A percentile compares a stretch with the other conserved stretches of the same genome.
Evolutionary conservation across 2,113 vertebrate species (phyloP).

Genomic region (Mola mola): DNA sequence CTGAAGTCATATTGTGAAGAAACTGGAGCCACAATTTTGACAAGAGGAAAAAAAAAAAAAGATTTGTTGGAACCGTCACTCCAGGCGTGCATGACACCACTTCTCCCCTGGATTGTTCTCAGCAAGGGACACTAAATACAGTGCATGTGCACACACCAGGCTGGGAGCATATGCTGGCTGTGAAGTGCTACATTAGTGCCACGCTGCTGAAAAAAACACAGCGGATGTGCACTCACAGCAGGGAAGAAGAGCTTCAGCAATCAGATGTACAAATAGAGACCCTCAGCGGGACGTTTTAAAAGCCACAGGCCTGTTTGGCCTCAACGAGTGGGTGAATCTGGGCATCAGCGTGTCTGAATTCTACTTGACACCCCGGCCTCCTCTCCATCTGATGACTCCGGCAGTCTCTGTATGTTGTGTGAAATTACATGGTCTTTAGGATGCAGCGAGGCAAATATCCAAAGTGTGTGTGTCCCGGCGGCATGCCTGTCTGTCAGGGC

Average conservation of each 20-base stretch:
- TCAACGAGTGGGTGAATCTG: conserved; percentile 49
- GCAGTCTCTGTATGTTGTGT: conserved; percentile 60
- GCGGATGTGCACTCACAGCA: not conserved
- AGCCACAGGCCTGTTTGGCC: conserved; percentile 64
- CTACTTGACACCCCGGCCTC: conserved; percentile 21
- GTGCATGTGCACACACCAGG: too few species aligned
- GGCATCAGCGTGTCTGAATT: conserved; percentile 57
- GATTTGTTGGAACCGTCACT: too few species aligned
- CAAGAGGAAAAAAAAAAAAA: too few species aligned
- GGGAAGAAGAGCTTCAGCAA: not conserved
- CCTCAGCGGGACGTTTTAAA: not conserved
- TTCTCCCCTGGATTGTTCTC: too few species aligned
- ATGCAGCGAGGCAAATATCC: conserved; percentile 48
- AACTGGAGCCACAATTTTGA: too few species aligned
- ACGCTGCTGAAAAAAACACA: not conserved
- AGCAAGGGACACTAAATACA: too few species aligned
- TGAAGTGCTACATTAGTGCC: too few species aligned
- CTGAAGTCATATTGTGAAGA: too few species aligned
- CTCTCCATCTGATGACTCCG: conserved; percentile 52
- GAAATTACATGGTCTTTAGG: conserved; percentile 61
- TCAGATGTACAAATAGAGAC: not conserved
- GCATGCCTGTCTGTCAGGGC: conserved; percentile 19
- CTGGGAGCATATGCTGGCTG: too few species aligned
- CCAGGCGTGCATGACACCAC: too few species aligned
- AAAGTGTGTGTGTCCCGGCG: conserved; percentile 22